These are phyloP conservation scores for Gymnocephalus cernua DNA, from an alignment of 2,113 vertebrate species.

Conservation along the genomic window DNA sequence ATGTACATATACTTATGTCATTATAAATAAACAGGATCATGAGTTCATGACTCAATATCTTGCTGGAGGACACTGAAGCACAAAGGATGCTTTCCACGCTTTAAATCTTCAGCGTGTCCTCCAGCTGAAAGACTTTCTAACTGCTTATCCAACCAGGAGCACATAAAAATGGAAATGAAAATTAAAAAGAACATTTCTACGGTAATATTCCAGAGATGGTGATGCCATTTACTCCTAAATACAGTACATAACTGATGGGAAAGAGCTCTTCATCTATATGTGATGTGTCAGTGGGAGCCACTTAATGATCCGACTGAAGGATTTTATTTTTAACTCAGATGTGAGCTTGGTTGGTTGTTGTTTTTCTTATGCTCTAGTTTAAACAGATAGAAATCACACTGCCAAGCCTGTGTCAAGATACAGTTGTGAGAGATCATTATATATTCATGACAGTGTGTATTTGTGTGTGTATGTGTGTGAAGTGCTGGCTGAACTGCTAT, in stretches of 20 bases:
- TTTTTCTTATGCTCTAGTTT: not conserved
- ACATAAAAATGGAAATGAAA: not conserved
- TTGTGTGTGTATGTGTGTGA: constrained; percentile 25
- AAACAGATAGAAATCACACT: not conserved
- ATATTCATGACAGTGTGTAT: constrained; percentile 23
- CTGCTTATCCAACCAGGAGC: not conserved
- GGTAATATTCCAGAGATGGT: not conserved
- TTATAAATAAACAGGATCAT: not conserved
- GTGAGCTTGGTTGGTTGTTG: not conserved
- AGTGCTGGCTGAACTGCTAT: constrained; percentile 28
- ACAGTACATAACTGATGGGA: not conserved
- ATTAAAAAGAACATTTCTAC: not conserved
- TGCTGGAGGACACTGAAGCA: not conserved
- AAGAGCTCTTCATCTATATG: not conserved
- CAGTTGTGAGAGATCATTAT: constrained; percentile 28
- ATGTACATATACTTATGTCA: not conserved
- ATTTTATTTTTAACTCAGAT: constrained; percentile 1
- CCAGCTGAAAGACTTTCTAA: not conserved
- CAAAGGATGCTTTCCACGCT: not conserved
- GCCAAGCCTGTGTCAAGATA: not conserved
- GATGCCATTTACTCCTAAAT: not conserved
- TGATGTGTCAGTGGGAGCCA: not conserved
- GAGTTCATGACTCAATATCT: not conserved
- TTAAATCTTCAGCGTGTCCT: constrained; percentile 9
- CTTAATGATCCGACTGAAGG: not conserved